Conservation (phyloP, 2,797 vertebrate genomes). For the Hephaestus fuliginosus region DNA sequence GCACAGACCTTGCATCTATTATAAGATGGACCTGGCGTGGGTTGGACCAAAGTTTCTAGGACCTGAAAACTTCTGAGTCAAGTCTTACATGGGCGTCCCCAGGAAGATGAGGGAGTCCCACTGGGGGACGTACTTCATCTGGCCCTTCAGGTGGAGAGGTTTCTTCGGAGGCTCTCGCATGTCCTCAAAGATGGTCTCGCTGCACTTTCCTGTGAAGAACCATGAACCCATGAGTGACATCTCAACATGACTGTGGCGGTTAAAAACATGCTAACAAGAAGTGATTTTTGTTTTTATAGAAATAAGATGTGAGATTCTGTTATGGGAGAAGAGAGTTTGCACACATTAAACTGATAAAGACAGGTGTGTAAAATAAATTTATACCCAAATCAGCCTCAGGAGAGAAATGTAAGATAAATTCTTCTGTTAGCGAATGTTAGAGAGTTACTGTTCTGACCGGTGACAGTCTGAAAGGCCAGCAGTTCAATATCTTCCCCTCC, state of each 20-base stretch:
- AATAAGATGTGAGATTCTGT: too few species aligned
- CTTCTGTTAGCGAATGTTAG: background rate
- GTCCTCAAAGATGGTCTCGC: slow-evolving; percentile 87
- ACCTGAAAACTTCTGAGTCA: background rate
- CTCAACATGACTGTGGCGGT: background rate
- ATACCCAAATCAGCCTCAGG: too few species aligned
- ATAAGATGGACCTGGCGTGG: background rate
- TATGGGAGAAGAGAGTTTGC: background rate
- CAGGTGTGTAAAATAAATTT: too few species aligned
- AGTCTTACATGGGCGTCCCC: slow-evolving; percentile 86
- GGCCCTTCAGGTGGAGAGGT: slow-evolving; percentile 86
- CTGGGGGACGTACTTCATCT: slow-evolving; percentile 87
- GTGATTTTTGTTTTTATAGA: background rate
- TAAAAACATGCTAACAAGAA: background rate
- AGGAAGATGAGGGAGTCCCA: slow-evolving; percentile 89
- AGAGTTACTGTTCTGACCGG: slow-evolving; percentile 69
- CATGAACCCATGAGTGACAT: background rate
- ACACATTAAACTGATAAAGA: background rate
- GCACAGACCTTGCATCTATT: background rate
- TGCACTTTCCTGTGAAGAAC: slow-evolving; percentile 81
- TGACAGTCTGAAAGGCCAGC: slow-evolving; percentile 86
- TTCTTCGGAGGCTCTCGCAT: slow-evolving; percentile 86
- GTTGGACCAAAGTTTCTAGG: background rate
- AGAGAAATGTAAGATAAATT: background rate
- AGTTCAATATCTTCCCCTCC: slow-evolving; percentile 85